phyloP scores from a whole-genome alignment of 2,113 vertebrate species.

The Struthio camelus region DNA sequence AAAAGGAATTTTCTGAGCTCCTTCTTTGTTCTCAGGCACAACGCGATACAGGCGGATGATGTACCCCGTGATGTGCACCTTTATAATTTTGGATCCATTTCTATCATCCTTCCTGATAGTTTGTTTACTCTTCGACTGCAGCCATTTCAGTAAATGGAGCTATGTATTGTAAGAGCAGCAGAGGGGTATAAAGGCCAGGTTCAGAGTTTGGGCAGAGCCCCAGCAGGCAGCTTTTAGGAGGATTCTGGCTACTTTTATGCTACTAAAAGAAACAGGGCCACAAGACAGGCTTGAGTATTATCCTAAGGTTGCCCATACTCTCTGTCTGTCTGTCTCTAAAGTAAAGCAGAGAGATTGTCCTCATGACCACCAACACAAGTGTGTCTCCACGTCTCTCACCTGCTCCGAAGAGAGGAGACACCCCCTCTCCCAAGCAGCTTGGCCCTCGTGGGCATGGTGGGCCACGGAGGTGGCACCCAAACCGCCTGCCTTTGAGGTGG shows the following conservation, averaged over 20 bases:
- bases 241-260: neutral
- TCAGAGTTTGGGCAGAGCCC: neutral
- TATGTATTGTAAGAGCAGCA: neutral
- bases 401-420: neutral
- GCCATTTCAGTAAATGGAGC: rapidly evolving
- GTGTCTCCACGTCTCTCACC: neutral
- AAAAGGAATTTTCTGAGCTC: neutral
- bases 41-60: neutral
- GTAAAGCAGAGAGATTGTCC: neutral
- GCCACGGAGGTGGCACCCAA: neutral
- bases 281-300: neutral
- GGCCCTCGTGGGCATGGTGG: rapidly evolving
- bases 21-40: neutral
- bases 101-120: neutral
- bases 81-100: neutral
- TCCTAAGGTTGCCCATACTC: neutral
- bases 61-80: neutral
- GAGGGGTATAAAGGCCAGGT: neutral
- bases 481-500: neutral
- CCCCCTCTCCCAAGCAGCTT: neutral
- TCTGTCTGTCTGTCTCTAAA: neutral
- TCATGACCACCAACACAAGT: neutral
- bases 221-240: neutral
- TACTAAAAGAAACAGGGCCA: neutral
- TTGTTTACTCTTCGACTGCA: rapidly evolving